Evolutionary conservation across 1,140 invertebrate genomes (phyloP), one percentile per base, ranked within the genome.

Genomic region (Matsumurasca onukii): DNA sequence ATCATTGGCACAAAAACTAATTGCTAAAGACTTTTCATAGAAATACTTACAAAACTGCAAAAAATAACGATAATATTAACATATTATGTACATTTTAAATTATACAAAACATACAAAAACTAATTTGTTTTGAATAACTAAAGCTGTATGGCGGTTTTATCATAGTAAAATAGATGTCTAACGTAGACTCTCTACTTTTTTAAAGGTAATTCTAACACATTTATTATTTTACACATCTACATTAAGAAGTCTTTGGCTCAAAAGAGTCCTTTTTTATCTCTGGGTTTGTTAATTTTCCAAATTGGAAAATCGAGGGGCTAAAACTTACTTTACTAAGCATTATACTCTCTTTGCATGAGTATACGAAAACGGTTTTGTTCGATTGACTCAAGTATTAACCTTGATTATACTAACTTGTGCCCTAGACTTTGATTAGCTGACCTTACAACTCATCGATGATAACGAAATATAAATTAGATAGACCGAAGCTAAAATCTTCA

Each of bases 1-100:
- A 59, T 59, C 55, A 59, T 59, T 59, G 55, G 55, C 55, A 59
- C 55, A 59, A 59, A n/a, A 59, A 59, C 55, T 59, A 27, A 59
- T 17, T 27, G 30, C 55, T 22, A 13, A 27, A 25, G 30, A 3
- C 9, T 29, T 27, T 29, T 24, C 24, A 27, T 59, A 59, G 24
- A 59, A 59, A 59, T 59, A 59, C 55, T 59, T 59, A 59, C 55
- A 59, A 59, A 59, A 25, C n/a, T n/a, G n/a, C n/a, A n/a, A 27
- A 59, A 25, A 59, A 9, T 27, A 5, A 27, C 25, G 15, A 5
- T 59, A 27, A 27, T 27, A 59, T 59, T 12, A 59, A 59, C 55
- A 59, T 2, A 59, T 27, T 59, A 59, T 59, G 15, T 59, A 59
- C 55, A 59, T 27, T 22, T 12, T n/a, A 52, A 27, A 59, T 27